These are phyloP conservation scores for Syndactyla subalaris DNA, from an alignment of 2,797 vertebrate species.

Conservation along the genomic window DNA sequence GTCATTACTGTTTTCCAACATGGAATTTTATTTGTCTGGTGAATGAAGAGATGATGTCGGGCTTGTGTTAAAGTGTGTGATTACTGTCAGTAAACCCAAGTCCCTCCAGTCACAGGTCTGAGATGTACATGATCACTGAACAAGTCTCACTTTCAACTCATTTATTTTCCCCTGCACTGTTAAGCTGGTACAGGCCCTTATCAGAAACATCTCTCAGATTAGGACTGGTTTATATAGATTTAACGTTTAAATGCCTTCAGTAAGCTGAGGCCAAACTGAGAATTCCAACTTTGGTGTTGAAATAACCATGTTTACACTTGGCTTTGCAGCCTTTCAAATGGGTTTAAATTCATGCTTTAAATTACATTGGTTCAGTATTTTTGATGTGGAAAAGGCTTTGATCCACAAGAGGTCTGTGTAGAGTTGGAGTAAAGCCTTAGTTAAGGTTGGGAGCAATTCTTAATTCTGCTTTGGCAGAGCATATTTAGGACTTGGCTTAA, in stretches of 20 bases:
- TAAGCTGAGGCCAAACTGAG: conserved; percentile 14
- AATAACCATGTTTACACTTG: neutral
- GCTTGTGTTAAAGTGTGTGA: conserved; percentile 24
- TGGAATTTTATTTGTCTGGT: conserved; percentile 47
- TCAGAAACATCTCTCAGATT: neutral
- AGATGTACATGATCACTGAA: neutral
- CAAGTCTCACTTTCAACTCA: neutral
- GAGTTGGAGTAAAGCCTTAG: neutral
- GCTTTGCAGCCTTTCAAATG: conserved; percentile 6
- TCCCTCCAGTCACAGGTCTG: neutral
- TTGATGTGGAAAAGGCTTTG: neutral
- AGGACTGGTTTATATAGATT: conserved; percentile 5
- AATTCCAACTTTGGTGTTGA: neutral
- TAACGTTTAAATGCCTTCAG: neutral
- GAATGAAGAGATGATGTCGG: neutral
- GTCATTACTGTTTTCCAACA: conserved; percentile 47
- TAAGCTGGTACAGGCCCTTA: neutral
- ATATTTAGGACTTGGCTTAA: rapidly evolving
- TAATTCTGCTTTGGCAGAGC: neutral
- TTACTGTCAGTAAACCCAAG: conserved; percentile 25
- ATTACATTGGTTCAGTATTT: neutral
- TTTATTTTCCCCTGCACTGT: neutral
- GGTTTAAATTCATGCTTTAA: conserved; percentile 22
- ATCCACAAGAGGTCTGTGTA: neutral
- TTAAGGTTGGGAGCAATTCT: neutral